Evolutionary conservation across 2,113 vertebrate genomes (phyloP).

Genomic region (Seriola quinqueradiata): DNA sequence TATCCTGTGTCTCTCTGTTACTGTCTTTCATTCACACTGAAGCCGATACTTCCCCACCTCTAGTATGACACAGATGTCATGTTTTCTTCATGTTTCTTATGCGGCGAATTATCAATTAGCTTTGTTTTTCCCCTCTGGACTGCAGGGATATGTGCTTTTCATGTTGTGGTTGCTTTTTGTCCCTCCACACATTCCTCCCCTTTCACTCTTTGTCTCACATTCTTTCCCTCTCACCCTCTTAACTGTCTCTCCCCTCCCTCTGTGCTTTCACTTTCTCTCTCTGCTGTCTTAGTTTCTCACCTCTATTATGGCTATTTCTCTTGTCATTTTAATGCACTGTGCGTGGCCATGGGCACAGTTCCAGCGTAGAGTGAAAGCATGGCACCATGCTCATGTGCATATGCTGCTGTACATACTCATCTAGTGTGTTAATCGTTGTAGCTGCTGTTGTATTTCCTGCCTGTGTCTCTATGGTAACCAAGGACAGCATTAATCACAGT

Average conservation of each 20-base stretch:
- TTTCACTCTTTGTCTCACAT: conserved; percentile 17
- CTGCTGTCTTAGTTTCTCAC: not conserved
- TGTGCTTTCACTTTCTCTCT: conserved; percentile 22
- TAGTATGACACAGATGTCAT: conserved; percentile 5
- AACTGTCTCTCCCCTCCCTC: not conserved
- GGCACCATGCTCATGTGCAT: not conserved
- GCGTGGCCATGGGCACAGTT: too few species aligned
- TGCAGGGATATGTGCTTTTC: not conserved
- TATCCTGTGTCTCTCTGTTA: not conserved
- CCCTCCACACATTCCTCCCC: not conserved
- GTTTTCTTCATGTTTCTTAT: not conserved
- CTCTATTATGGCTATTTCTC: not conserved
- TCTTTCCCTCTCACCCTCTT: conserved; percentile 11
- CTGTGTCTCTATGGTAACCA: conserved; percentile 63
- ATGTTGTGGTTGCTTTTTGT: not conserved
- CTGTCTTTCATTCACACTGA: not conserved
- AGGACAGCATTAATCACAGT: conserved; percentile 24
- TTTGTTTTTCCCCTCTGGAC: not conserved
- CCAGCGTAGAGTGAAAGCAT: not conserved
- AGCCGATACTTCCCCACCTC: not conserved
- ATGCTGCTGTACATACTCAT: not conserved
- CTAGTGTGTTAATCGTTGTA: not conserved
- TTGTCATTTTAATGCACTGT: not conserved
- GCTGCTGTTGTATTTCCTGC: conserved; percentile 50
- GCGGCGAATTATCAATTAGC: not conserved